A percentile compares a stretch with the other conserved stretches of the same genome.
phyloP scores from a whole-genome alignment of 1,140 invertebrate genomes.

The Drosophila dunni region DNA sequence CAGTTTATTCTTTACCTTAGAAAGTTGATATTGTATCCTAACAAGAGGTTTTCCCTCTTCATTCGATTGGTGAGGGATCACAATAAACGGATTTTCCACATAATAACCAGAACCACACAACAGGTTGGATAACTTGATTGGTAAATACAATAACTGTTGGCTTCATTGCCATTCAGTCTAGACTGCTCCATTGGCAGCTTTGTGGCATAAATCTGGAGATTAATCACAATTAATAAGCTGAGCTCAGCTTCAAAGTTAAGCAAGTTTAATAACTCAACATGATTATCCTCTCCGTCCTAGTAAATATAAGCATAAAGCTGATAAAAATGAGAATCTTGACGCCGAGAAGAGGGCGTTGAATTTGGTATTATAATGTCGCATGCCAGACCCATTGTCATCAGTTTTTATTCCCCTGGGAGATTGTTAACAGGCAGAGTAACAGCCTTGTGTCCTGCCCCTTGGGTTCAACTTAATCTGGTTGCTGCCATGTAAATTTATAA shows the following conservation, averaged over 20 bases:
- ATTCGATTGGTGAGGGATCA: constrained; percentile 8
- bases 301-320: not conserved
- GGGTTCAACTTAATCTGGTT: constrained; percentile 5
- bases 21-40: constrained; percentile 1
- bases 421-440: constrained; percentile 7
- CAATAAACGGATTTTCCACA: constrained; percentile 36
- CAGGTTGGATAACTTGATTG: constrained; percentile 6
- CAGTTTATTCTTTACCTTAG: constrained; percentile 1
- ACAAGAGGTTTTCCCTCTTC: not conserved
- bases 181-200: not conserved
- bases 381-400: constrained; percentile 18
- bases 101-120: constrained; percentile 17
- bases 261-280: not conserved
- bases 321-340: not conserved
- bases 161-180: not conserved
- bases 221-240: constrained; percentile 28
- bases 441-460: not conserved
- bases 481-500: not conserved
- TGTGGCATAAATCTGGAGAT: not conserved
- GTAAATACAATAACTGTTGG: not conserved
- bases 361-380: not conserved
- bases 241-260: not conserved
- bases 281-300: not conserved
- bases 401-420: constrained; percentile 26
- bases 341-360: not conserved